phyloP scores from a whole-genome alignment of 2,113 vertebrate genomes.

The Drymodes brunneopygia region DNA sequence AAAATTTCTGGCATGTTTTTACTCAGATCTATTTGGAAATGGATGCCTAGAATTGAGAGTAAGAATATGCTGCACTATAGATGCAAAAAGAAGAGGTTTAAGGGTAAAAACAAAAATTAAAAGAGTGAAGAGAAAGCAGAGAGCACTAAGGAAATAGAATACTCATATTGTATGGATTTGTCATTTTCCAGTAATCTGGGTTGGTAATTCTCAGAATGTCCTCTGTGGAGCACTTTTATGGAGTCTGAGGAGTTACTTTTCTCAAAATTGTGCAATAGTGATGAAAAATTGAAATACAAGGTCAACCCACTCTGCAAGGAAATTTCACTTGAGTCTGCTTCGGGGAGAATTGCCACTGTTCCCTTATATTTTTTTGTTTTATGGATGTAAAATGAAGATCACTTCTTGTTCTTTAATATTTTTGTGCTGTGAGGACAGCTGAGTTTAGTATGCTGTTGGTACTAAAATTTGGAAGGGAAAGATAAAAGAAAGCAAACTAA shows the following conservation, averaged over 20 bases:
- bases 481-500: neutral
- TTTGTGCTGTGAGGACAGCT: neutral
- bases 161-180: neutral
- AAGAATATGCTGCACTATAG: neutral
- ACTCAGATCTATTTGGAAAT: neutral
- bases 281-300: slow-evolving; percentile 24
- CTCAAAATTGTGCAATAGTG: neutral
- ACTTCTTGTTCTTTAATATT: neutral
- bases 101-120: neutral
- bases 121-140: neutral
- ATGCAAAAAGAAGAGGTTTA: neutral
- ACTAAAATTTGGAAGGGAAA: neutral
- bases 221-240: neutral
- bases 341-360: neutral
- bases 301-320: neutral
- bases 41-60: neutral
- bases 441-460: neutral
- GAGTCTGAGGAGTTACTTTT: neutral
- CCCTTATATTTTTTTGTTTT: neutral
- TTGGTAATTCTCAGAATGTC: neutral
- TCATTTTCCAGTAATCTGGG: neutral
- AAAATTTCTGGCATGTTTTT: neutral
- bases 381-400: neutral
- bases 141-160: neutral
- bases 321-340: neutral